These are phyloP conservation scores for Zalophus californianus DNA, from an alignment of 2,797 vertebrate genomes.

Conservation along the genomic window DNA sequence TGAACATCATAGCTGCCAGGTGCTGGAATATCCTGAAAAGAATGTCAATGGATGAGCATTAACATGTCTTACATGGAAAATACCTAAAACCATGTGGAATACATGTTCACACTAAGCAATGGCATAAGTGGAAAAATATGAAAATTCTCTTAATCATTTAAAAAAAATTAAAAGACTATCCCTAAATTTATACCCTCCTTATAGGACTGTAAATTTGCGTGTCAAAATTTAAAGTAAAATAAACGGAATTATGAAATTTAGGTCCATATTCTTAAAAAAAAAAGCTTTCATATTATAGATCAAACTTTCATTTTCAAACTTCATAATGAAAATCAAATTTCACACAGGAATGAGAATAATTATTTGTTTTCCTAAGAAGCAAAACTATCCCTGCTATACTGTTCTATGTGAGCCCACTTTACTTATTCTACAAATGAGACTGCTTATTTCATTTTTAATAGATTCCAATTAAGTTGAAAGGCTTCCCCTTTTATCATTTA, in stretches of 20 bases:
- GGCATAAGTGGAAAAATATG: background rate
- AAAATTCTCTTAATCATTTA: slow-evolving; percentile 8
- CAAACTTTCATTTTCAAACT: slow-evolving; percentile 6
- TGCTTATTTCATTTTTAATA: slow-evolving; percentile 74
- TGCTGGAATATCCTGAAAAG: slow-evolving; percentile 87
- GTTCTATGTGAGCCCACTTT: slow-evolving; percentile 19
- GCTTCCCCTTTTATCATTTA: slow-evolving; percentile 75
- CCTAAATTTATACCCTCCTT: background rate
- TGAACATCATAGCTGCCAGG: slow-evolving; percentile 88
- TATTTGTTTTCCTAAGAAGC: slow-evolving; percentile 17
- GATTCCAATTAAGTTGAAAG: slow-evolving; percentile 81
- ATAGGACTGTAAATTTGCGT: background rate
- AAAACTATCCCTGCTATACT: slow-evolving; percentile 46
- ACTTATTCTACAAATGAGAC: slow-evolving; percentile 72
- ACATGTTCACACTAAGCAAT: slow-evolving; percentile 12
- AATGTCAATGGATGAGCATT: background rate
- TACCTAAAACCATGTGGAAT: background rate
- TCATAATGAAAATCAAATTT: slow-evolving; percentile 56
- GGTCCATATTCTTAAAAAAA: background rate
- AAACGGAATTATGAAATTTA: slow-evolving; percentile 25
- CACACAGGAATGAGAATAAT: background rate
- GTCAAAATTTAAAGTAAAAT: slow-evolving; percentile 46
- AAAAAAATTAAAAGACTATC: background rate
- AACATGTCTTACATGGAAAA: slow-evolving; percentile 1
- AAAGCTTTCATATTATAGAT: background rate